Evolutionary conservation across 2,888 invertebrate genomes (phyloP).

Genomic region (Hypomecis punctinalis): DNA sequence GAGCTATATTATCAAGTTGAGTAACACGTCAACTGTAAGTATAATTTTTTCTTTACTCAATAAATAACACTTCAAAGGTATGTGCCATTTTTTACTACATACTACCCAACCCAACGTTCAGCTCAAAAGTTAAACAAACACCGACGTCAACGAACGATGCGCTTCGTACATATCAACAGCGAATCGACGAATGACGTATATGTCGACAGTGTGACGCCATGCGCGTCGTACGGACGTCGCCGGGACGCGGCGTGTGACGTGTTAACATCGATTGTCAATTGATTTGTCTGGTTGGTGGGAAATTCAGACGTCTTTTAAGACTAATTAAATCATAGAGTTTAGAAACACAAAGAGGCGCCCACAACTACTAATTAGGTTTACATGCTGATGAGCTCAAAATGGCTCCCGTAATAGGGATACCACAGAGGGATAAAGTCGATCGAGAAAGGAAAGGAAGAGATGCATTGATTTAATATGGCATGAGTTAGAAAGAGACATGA

Average conservation of each 20-base stretch:
- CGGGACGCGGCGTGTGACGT: conserved; percentile 3
- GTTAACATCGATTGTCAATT: conserved; percentile 4
- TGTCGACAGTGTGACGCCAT: background rate
- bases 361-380: too few species aligned
- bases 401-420: too few species aligned
- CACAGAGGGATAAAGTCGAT: too few species aligned
- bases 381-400: too few species aligned
- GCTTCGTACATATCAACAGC: background rate
- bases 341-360: too few species aligned
- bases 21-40: background rate
- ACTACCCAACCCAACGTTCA: background rate
- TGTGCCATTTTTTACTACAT: background rate
- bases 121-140: background rate
- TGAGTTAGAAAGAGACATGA: too few species aligned
- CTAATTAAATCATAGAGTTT: too few species aligned
- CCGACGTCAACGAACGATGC: background rate
- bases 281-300: background rate
- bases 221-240: background rate
- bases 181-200: conserved; percentile 1
- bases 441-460: too few species aligned
- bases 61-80: background rate
- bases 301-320: background rate
- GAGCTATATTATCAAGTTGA: too few species aligned
- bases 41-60: background rate
- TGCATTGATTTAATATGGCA: too few species aligned